Evolutionary conservation across 1,140 invertebrate genomes (phyloP), one percentile per base, ranked within the genome.

Genomic region (Leptinotarsa undecemlineata): DNA sequence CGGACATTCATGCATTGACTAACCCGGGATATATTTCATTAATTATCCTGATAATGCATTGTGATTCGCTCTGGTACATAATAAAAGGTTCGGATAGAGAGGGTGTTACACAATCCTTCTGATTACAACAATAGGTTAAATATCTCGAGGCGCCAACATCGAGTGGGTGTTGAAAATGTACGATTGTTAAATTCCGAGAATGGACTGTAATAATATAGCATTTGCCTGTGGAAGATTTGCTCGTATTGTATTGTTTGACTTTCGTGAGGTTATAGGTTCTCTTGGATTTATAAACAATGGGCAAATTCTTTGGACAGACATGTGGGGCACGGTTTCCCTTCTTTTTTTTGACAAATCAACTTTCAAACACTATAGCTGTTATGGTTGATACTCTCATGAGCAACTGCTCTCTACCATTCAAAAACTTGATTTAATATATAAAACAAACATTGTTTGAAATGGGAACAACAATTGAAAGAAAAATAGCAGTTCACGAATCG

Each of bases 51-150:
- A 61, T 47, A 47, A 61, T 23, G 71, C 71, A 64, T 72, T 72
- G 71, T 64, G 71, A 72, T 64, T 72, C 71, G 71, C 33, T 64
- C 20, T 47, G 26, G 68, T 48, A 69, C 26, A 68, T 72, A 72
- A 72, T 72, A 64, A 61, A 72, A 60, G 71, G 71, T 72, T 72
- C 23, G 62, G 71, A 64, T 21, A 26, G 42, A 64, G 71, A 64
- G 71, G 71, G 74, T 78, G 78, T 79, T 79, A 75, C 78, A 79
- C 78, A 79, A 79, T 79, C 51, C 63, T 74, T 74, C 68, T 71
- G 74, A 79, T 79, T 78, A 79, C 76, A 79, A 79, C 78, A 79
- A 79, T 79, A 79, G 78, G 78, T 79, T 79, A 79, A 79, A 79
- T 79, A 79, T 78, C 78, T 78, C 73, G 51, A 71, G 78, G 78